Evolutionary conservation across 2,888 invertebrate genomes (phyloP), one percentile per base, ranked within the genome.

Genomic region (Trissonchulus sp.): DNA sequence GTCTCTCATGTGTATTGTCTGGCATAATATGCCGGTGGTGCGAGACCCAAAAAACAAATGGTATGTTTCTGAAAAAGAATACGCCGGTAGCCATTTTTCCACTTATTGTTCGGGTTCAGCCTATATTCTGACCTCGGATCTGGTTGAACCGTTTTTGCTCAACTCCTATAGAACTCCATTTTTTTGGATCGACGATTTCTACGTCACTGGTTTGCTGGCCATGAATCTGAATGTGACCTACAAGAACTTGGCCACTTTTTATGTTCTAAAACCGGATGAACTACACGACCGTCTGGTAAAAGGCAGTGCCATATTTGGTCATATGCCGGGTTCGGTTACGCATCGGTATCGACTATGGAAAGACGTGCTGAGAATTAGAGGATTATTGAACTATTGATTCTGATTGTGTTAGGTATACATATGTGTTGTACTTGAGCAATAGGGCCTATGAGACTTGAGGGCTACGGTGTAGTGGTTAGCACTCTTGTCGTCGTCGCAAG

Each of bases 31-130:
- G 85, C 81, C 81, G 74, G 85, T 85, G 23, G 80, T 84, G 73
- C 78, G 86, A 31, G 80, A 82, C 36, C 60, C 30, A 31, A 81
- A 81, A 38, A 83, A 83, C 73, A 86, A 86, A 77, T 86, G 86
- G 86, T 85, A 83, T 78, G 78, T 86, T 23, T 81, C 85, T 0
- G 78, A 79, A 68, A 77, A 80, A 3, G 85, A 86, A 74, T 85
- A 84, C 77, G 73, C 79, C 1, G 79, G 80, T 1, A 84, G 84
- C 62, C 81, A 79, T 72, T 86, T 83, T 77, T 82, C 84, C 30
- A 80, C 81, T 38, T 86, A 86, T 79, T 86, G 86, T 78, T 85
- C 85, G 1, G 86, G 86, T 2, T 84, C 84, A 0, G 85, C 84
- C 0, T 85, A 83, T 77, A 75, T 86, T n/a, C 77, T 85, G 75